A percentile compares a stretch with the other conserved stretches of the same genome.
These are phyloP conservation scores for Xylocopa sonorina DNA, from an alignment of 1,140 invertebrate genomes.

Conservation along the genomic window DNA sequence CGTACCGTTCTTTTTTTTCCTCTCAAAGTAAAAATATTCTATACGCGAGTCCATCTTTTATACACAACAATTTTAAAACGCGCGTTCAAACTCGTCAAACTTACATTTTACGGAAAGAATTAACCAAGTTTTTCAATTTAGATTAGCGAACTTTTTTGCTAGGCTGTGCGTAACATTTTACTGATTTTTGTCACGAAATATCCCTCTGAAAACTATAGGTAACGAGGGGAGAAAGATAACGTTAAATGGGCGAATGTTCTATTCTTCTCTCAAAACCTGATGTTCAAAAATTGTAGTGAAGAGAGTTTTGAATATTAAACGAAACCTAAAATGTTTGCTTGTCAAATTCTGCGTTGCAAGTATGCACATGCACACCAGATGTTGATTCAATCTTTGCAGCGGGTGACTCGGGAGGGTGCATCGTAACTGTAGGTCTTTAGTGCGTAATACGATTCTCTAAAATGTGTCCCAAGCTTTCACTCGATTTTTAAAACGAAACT, in stretches of 20 bases:
- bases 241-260: too few relatives aligned
- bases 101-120: neutral
- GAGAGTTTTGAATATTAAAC: neutral
- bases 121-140: too few relatives aligned
- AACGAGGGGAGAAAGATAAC: too few relatives aligned
- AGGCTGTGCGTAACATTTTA: slow-evolving; percentile 4
- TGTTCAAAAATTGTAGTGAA: too few relatives aligned
- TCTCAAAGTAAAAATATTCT: neutral
- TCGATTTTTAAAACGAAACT: neutral
- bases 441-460: neutral
- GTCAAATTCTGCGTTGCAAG: neutral
- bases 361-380: slow-evolving; percentile 16
- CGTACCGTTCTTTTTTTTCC: neutral
- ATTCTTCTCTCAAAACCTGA: too few relatives aligned
- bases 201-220: neutral
- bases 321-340: neutral
- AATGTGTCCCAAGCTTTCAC: neutral
- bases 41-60: neutral
- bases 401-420: neutral
- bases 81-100: neutral
- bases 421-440: neutral
- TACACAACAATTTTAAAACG: neutral
- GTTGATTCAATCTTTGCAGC: neutral
- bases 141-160: neutral
- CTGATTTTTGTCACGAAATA: neutral